Conservation (phyloP, 1,140 invertebrate genomes). For the Bilobella aurantiaca region DNA sequence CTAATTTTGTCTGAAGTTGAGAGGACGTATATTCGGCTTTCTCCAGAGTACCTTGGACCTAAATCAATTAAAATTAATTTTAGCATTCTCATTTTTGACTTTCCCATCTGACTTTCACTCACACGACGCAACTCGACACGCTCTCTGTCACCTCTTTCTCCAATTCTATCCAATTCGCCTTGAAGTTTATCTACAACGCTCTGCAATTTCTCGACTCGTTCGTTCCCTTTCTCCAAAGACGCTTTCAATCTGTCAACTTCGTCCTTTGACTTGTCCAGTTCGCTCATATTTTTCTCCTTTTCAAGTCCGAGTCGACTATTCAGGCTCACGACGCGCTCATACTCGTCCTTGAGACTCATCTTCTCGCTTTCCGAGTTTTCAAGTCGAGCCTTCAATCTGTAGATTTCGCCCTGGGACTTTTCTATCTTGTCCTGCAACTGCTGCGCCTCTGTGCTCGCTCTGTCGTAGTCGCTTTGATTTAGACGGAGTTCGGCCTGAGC, state of each 20-base stretch:
- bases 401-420: slow-evolving; percentile 88
- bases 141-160: slow-evolving; percentile 72
- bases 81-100: not conserved
- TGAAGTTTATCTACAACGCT: slow-evolving; percentile 75
- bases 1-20: slow-evolving; percentile 65
- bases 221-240: slow-evolving; percentile 74
- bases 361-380: slow-evolving; percentile 90
- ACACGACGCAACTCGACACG: slow-evolving; percentile 68
- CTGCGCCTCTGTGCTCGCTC: slow-evolving; percentile 66
- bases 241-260: slow-evolving; percentile 80
- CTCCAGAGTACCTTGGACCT: not conserved
- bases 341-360: slow-evolving; percentile 80
- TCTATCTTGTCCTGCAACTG: slow-evolving; percentile 81
- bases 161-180: slow-evolving; percentile 77
- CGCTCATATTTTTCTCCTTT: slow-evolving; percentile 68
- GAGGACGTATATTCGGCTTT: not conserved
- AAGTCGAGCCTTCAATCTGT: slow-evolving; percentile 79
- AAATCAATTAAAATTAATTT: not conserved
- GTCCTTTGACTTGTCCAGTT: slow-evolving; percentile 78
- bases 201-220: slow-evolving; percentile 81
- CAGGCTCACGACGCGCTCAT: slow-evolving; percentile 62
- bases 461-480: slow-evolving; percentile 76
- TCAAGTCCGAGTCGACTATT: slow-evolving; percentile 73
- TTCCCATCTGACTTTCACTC: slow-evolving; percentile 23
- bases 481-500: slow-evolving; percentile 61